Percentiles rank a stretch among this genome's conserved stretches.
Conservation (phyloP, 2,113 vertebrate species). For the Ictidomys tridecemlineatus region DNA sequence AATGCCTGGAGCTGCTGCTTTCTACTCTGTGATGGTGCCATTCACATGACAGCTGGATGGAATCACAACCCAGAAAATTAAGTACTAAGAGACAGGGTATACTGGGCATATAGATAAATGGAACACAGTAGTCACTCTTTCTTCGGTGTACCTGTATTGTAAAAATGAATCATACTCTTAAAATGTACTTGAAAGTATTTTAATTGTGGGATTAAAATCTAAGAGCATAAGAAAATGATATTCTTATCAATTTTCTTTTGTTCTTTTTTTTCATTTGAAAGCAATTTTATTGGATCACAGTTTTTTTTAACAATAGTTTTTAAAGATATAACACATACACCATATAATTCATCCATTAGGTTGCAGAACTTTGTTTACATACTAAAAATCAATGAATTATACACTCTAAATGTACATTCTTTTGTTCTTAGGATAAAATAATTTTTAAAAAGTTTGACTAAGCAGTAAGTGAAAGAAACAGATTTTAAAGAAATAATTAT, state of each 20-base stretch:
- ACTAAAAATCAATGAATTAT: too few species aligned
- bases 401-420: too few species aligned
- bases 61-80: neutral
- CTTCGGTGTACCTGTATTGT: neutral
- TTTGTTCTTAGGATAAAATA: neutral
- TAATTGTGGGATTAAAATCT: conserved; percentile 10
- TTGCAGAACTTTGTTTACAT: too few species aligned
- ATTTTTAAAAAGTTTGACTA: neutral
- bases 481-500: neutral
- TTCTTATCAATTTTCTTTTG: neutral
- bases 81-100: neutral
- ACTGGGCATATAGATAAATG: neutral
- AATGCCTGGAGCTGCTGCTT: neutral
- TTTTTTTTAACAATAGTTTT: too few species aligned
- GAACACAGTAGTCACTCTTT: neutral
- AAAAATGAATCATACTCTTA: conserved; percentile 10
- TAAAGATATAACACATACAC: too few species aligned
- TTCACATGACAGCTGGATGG: rapidly evolving
- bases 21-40: neutral
- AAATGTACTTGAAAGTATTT: neutral
- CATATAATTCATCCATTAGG: too few species aligned
- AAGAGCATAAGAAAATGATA: conserved; percentile 7
- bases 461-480: neutral
- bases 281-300: too few species aligned
- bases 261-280: too few species aligned